Evolutionary conservation across 1,140 invertebrate species (phyloP).

Genomic region (Amphibalanus amphitrite): DNA sequence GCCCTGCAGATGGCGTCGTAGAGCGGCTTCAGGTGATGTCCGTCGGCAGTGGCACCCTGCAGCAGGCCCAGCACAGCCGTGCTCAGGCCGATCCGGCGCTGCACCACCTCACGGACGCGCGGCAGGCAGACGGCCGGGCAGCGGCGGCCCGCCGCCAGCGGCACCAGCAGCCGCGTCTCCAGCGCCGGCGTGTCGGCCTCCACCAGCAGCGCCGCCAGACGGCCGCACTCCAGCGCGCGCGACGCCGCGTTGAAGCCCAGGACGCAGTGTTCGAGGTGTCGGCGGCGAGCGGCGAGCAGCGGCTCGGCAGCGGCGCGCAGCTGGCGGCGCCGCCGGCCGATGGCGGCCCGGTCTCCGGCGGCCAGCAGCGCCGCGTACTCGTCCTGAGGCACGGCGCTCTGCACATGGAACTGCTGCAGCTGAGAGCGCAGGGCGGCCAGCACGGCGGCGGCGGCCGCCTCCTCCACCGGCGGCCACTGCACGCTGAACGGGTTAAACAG

Average conservation of each 20-base stretch:
- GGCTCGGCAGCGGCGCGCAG: not conserved
- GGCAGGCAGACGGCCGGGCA: not conserved
- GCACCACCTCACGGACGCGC: not conserved
- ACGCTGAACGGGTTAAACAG: not conserved
- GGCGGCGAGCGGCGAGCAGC: not conserved
- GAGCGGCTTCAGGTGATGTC: not conserved
- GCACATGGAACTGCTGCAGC: not conserved
- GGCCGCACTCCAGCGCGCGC: slow-evolving; percentile 12
- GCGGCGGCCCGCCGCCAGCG: not conserved
- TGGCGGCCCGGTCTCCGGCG: not conserved
- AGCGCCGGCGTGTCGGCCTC: slow-evolving; percentile 13
- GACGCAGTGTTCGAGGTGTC: slow-evolving; percentile 9
- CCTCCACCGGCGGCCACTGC: not conserved
- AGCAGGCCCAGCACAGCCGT: not conserved
- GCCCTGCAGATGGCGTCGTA: not conserved
- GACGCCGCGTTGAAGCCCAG: slow-evolving; percentile 17
- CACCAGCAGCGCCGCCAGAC: slow-evolving; percentile 12
- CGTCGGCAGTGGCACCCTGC: too few relatives aligned
- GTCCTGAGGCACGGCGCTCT: not conserved
- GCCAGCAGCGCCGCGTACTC: not conserved
- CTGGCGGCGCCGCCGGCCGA: not conserved
- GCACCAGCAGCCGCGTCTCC: slow-evolving; percentile 1
- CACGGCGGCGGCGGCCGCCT: not conserved
- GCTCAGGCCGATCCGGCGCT: not conserved
- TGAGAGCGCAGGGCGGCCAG: not conserved